Evolutionary conservation across 2,113 vertebrate genomes (phyloP).

Genomic region (Phyllopteryx taeniolatus): DNA sequence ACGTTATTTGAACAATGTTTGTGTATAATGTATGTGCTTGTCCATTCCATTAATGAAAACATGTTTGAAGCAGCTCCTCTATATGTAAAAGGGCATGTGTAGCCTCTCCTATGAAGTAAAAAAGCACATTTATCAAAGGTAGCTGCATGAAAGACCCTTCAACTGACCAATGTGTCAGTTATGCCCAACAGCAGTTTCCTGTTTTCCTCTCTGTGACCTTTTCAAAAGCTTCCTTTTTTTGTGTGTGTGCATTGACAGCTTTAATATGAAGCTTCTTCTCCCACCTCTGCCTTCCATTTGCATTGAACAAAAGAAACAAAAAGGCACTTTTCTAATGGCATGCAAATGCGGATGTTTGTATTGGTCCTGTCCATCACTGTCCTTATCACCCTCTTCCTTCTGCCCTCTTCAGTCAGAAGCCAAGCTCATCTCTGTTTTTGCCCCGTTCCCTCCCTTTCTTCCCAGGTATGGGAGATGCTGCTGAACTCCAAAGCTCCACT

Average conservation of each 20-base stretch:
- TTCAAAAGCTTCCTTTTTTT: slow-evolving; percentile 47
- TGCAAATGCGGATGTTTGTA: slow-evolving; percentile 21
- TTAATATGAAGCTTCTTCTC: slow-evolving; percentile 34
- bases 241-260: slow-evolving; percentile 42
- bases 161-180: slow-evolving; percentile 20
- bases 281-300: slow-evolving; percentile 46
- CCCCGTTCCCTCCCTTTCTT: neutral
- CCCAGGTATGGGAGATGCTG: slow-evolving; percentile 88
- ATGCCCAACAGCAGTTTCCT: slow-evolving; percentile 35
- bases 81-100: neutral
- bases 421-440: slow-evolving; percentile 15
- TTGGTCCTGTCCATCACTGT: slow-evolving; percentile 20
- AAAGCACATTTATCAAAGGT: slow-evolving; percentile 50
- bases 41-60: neutral
- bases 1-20: slow-evolving; percentile 37
- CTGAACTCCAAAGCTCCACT: slow-evolving; percentile 61
- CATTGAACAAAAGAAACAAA: slow-evolving; percentile 44
- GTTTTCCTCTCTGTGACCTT: slow-evolving; percentile 64
- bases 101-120: slow-evolving; percentile 23
- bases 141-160: slow-evolving; percentile 31
- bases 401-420: slow-evolving; percentile 3
- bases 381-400: slow-evolving; percentile 23
- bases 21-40: slow-evolving; percentile 20
- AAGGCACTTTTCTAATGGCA: slow-evolving; percentile 17
- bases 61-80: neutral